Percentiles rank a stretch among this genome's conserved stretches.
Conservation (phyloP, 2,113 vertebrate genomes). For the Clupea harengus region DNA sequence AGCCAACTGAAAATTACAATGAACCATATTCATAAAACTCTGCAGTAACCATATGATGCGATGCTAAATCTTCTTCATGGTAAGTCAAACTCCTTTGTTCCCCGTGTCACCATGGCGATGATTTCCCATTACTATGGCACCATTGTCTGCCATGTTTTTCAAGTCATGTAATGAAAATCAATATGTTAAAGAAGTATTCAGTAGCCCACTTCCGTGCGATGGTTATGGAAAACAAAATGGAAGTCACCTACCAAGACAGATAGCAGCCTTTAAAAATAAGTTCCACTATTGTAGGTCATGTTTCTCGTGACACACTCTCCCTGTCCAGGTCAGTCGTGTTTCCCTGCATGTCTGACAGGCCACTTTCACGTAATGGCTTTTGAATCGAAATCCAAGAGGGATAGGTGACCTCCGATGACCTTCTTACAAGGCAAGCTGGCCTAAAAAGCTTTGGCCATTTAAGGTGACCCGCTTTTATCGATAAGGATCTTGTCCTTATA, state of each 20-base stretch:
- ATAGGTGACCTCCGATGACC: background rate
- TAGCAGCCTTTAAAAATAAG: background rate
- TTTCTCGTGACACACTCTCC: background rate
- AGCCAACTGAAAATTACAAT: too few relatives aligned
- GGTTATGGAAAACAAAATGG: background rate
- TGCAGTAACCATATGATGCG: background rate
- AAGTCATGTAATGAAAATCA: too few relatives aligned
- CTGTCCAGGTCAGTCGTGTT: background rate
- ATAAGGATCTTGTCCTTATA: conserved; percentile 36
- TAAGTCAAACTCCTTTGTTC: background rate
- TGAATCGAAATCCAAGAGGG: background rate
- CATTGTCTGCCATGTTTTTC: background rate
- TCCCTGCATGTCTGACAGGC: background rate
- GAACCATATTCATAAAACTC: background rate
- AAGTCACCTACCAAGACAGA: background rate
- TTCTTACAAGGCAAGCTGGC: background rate
- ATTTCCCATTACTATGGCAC: background rate
- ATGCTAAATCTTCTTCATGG: too few relatives aligned
- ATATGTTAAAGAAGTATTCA: too few relatives aligned
- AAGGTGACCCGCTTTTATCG: background rate
- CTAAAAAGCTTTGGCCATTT: conserved; percentile 1
- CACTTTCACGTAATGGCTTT: conserved; percentile 1
- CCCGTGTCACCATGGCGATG: background rate
- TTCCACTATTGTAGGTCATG: background rate
- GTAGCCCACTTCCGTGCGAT: background rate